Percentiles rank a stretch among this genome's conserved stretches.
phyloP scores from a whole-genome alignment of 2,113 vertebrate species.

The Corythornis cristatus region DNA sequence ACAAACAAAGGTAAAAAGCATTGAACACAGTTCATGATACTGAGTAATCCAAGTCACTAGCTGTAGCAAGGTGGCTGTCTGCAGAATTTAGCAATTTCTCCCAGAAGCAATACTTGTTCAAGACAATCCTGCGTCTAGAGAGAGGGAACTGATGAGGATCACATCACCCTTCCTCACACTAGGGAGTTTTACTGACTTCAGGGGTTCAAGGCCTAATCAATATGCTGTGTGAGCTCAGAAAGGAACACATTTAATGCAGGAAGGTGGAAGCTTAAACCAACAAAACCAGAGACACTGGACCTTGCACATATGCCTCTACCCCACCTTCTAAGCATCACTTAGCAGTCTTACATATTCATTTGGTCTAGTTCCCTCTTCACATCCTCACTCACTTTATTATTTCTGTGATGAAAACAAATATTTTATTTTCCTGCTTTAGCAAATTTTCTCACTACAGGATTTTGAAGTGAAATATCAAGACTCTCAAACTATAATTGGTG shows the following conservation, averaged over 20 bases:
- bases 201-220: not conserved
- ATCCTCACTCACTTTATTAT: not conserved
- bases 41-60: not conserved
- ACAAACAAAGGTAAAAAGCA: not conserved
- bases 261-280: not conserved
- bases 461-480: not conserved
- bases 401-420: not conserved
- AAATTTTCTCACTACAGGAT: not conserved
- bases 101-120: not conserved
- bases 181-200: not conserved
- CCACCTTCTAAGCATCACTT: not conserved
- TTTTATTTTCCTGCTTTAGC: not conserved
- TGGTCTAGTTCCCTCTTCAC: not conserved
- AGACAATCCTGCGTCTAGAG: not conserved
- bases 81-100: not conserved
- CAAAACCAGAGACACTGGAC: not conserved
- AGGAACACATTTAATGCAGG: not conserved
- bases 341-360: not conserved
- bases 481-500: not conserved
- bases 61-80: not conserved
- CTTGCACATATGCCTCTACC: not conserved
- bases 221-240: not conserved
- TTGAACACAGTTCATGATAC: not conserved
- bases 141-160: not conserved
- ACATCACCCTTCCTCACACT: not conserved